Base-by-base conservation (phyloP, 2,113 vertebrate genomes). In the Gadus macrocephalus region DNA sequence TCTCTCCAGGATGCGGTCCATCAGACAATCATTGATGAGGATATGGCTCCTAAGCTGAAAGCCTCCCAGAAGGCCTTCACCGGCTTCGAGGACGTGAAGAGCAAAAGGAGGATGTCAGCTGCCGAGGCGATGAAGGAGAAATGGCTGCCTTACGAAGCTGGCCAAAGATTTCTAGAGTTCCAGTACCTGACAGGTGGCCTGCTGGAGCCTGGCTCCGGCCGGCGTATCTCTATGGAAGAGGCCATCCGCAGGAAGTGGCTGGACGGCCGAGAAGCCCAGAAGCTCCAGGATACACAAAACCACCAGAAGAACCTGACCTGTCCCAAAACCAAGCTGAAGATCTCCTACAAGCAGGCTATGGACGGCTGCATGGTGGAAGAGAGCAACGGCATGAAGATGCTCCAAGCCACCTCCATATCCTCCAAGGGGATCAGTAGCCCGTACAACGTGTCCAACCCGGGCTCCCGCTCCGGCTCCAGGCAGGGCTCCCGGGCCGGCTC, bases 271-370 rank as follows among this genome's bases (percentile, higher is more conserved):
- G 92, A 88, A 0, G 91, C 95, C 12, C 95, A 95, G 86, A 96
- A 96, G 83, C 89, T 99, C 74, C 96, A 98, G 75, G 95, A 99
- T 74, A 90, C 89, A 0, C 90, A 83, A 73, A 96, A 78, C 87
- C 93, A 97, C 59, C 86, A 87, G 75, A 99, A 96, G 78, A 94
- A 94, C 85, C 88, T 99, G 77, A 99, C 95, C 49, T 99, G 97
- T 75, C 98, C 98, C 60, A 99, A 99, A 89, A 99, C 98, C 68
- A 99, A 99, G 69, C 91, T 99, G 80, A 99, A 98, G 89, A 96
- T 99, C 81, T 96, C 97, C 35, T 98, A 98, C 85, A 98, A 96
- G 83, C 93, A 99, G 70, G 97, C 98, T 16, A 91, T 99, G 91
- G 97, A 95, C 78, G 91, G 91, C 64, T 98, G 95, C 73, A 98